Conservation (phyloP, 2,797 vertebrate genomes). For the Epinephelus awoara region DNA sequence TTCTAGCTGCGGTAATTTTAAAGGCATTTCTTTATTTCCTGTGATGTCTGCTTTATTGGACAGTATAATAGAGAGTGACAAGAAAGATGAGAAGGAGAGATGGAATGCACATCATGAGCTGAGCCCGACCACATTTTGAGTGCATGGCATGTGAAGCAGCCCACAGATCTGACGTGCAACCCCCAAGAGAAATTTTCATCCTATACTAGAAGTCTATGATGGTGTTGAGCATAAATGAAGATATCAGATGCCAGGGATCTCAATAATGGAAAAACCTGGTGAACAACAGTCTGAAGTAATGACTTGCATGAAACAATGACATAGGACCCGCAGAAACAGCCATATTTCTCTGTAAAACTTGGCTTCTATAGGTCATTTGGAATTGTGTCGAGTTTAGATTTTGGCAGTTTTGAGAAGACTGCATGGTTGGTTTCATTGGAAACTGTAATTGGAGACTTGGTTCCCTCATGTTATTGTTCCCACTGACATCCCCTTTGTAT, state of each 20-base stretch:
- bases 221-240: constrained; percentile 60
- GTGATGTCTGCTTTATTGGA: constrained; percentile 56
- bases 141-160: constrained; percentile 45
- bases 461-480: constrained; percentile 67
- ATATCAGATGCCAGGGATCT: constrained; percentile 63
- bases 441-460: constrained; percentile 58
- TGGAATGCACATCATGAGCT: constrained; percentile 46
- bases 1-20: constrained; percentile 35
- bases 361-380: constrained; percentile 59
- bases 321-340: constrained; percentile 42
- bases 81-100: constrained; percentile 57
- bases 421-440: constrained; percentile 61
- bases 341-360: constrained; percentile 52
- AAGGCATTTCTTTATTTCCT: constrained; percentile 51
- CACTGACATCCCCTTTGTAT: constrained; percentile 66
- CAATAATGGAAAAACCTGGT: constrained; percentile 72
- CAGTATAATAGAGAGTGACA: constrained; percentile 56
- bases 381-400: constrained; percentile 58
- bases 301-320: constrained; percentile 64
- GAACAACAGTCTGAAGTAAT: constrained; percentile 55
- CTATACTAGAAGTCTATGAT: constrained; percentile 33
- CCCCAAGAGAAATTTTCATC: constrained; percentile 47
- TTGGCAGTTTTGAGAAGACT: constrained; percentile 58
- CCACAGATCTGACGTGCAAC: constrained; percentile 49
- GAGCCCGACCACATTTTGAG: constrained; percentile 57